Base-by-base conservation (phyloP, 2,113 vertebrate genomes). In the Baryphthengus martii region DNA sequence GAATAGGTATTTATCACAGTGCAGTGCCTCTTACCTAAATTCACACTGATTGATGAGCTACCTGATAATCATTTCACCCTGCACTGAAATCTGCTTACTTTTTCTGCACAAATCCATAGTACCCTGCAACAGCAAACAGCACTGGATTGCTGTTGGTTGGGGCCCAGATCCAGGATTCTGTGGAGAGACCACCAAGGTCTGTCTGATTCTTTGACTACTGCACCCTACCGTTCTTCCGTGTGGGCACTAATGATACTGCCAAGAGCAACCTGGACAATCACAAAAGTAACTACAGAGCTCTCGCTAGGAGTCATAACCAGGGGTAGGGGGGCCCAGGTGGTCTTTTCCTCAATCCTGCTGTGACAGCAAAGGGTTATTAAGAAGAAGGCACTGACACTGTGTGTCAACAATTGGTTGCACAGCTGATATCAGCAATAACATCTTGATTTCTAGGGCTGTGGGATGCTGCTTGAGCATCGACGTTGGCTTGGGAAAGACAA, bases 251-350 rank as follows among this genome's bases (percentile, higher is more conserved):
- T 19, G n/a, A 66, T 52, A 29, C 2, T 13, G 6, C 16, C 9
- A 53, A 17, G 18, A 59, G 11, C 4, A 59, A 55, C 4, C 4
- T 62, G 20, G 8, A 80, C 26, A 12, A 21, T 33, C 40, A 15
- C 10, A 73, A 7, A 55, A 49, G 26, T 37, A 8, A 50, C 61
- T 73, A 49, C 10, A 59, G 40, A 55, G 19, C 5, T 8, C 10
- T n/a, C n/a, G n/a, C n/a, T 31, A 25, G 13, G 33, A 9, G 11
- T 70, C 24, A 40, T 10, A 53, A 4, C 11, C 24, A 59, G 5
- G 5, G 10, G 11, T 21, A 49, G 15, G 6, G 25, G 18, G 8
- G 3, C 3, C 8, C 28, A 40, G 31, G 9, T 3, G 5, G 2
- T 61, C 16, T 39, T 88, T 55, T 74, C 10, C 6, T 67, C 2